Conservation (phyloP, 2,113 vertebrate genomes). For the Lepus americanus region DNA sequence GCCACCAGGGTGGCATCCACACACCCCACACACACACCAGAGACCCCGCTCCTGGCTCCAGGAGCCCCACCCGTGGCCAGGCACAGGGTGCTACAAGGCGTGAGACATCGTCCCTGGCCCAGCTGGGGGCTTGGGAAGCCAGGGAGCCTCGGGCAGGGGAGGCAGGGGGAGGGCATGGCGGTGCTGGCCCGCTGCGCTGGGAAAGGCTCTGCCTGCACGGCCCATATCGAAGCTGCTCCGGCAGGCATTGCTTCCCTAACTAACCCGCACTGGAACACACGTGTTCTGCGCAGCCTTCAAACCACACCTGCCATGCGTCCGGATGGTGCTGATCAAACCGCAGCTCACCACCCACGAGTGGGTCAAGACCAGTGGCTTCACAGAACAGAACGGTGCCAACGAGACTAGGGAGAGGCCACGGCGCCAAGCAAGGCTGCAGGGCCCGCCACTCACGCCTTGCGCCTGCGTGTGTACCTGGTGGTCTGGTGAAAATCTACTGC, state of each 20-base stretch:
- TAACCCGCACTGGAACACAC: not conserved
- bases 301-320: not conserved
- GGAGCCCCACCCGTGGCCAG: not conserved
- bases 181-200: not conserved
- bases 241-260: not conserved
- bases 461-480: too few relatives aligned
- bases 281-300: not conserved
- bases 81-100: not conserved
- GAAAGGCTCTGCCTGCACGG: rapidly evolving
- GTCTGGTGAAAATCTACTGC: too few relatives aligned
- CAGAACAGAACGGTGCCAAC: not conserved
- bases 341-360: not conserved
- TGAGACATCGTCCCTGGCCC: not conserved
- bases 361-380: not conserved
- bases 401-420: not conserved
- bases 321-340: not conserved
- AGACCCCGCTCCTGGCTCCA: rapidly evolving
- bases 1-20: not conserved
- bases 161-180: not conserved
- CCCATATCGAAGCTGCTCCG: not conserved
- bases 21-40: too few relatives aligned
- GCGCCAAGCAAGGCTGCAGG: not conserved
- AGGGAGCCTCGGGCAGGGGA: not conserved
- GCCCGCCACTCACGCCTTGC: too few relatives aligned
- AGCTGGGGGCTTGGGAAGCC: not conserved